Evolutionary conservation across 2,888 invertebrate genomes (phyloP).

Genomic region (Hyposoter didymator): DNA sequence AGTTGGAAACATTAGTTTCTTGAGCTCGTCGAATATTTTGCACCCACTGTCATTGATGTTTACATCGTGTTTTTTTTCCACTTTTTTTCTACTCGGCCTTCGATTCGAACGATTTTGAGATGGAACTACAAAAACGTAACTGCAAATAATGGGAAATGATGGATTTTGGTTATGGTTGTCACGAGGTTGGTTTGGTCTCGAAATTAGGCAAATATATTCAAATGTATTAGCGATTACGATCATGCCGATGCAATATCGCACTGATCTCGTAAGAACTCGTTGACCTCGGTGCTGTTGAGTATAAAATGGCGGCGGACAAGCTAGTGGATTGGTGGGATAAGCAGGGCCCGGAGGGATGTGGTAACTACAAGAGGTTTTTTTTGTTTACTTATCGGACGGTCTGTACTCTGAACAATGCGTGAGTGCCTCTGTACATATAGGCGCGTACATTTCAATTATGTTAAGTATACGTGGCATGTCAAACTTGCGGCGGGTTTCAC

Average conservation of each 20-base stretch:
- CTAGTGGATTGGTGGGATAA: constrained; percentile 22
- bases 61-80: neutral
- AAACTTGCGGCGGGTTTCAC: constrained; percentile 19
- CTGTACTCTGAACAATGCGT: constrained; percentile 20
- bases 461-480: constrained; percentile 54
- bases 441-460: constrained; percentile 59
- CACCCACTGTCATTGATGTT: neutral
- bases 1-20: neutral
- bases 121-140: neutral
- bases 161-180: neutral
- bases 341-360: constrained; percentile 16
- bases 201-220: neutral
- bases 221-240: constrained; percentile 2
- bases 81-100: too few species aligned
- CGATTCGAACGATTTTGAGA: neutral
- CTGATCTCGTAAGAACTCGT: constrained; percentile 47
- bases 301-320: constrained; percentile 48
- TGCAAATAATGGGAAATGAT: neutral
- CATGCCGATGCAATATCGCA: constrained; percentile 22
- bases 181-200: neutral
- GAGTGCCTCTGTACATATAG: constrained; percentile 23
- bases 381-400: constrained; percentile 44
- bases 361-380: constrained; percentile 27
- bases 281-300: constrained; percentile 40
- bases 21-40: neutral